Base-by-base conservation (phyloP, 2,888 invertebrate genomes). In the Amiota minor region DNA sequence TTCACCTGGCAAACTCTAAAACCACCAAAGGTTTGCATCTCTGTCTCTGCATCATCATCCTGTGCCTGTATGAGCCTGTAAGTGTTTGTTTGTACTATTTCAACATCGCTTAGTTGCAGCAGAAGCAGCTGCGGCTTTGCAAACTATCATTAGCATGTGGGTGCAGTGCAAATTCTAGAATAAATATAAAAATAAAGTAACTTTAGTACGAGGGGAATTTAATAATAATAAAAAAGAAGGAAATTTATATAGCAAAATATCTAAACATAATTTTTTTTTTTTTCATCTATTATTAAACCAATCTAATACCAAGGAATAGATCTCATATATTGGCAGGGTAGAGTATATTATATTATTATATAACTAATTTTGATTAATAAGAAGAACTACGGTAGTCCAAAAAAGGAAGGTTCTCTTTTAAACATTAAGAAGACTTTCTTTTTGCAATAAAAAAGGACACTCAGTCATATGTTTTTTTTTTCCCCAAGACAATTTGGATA, bases 101-200 rank as follows among this genome's bases (percentile, higher is more conserved):
- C 59, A 59, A 18, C 59, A 12, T 12, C 4, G 12, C 59, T 59
- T 18, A 18, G 59, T 20, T 59, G 59, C 16, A 18, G 23, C 2
- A 20, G 59, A 9, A 12, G 59, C 59, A 12, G 3, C 68, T 71
- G 74, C 75, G 77, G 46, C 59, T 70, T 75, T 73, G 72, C 35
- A 77, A 56, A 75, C 80, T 74, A 80, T 70, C 85, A 79, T 84
- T 84, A 83, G 78, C 81, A 81, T 86, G 78, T 74, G 75, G 72
- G 64, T 53, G 62, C 47, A 16, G 50, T 65, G 35, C 50, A 50
- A 70, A 55, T 62, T 11, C 62, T 35, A 62, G 35, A 6, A n/a
- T 14, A 35, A 62, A 35, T 12, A 62, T 11, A 45, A 8, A 12
- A 68, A 68, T 18, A 23, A 23, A 20, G 20, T 47, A 23, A 18